phyloP scores from a whole-genome alignment of 2,888 invertebrate genomes.

The Lumbricus terrestris region DNA sequence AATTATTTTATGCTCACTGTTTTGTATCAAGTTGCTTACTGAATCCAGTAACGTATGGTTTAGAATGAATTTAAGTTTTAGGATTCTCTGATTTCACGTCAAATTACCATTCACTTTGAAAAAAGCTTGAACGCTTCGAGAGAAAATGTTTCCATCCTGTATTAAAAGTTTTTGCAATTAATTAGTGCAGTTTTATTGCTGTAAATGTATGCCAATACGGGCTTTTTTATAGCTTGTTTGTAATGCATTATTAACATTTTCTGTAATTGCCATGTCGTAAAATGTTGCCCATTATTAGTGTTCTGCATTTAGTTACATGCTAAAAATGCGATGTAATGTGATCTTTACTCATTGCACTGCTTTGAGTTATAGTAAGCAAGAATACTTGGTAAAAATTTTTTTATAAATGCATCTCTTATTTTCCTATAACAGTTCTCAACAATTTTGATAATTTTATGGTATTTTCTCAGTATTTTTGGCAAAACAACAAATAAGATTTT shows the following conservation, averaged over 20 bases:
- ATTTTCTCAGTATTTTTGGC: not conserved
- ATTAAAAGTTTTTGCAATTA: not conserved
- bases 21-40: too few species aligned
- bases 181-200: not conserved
- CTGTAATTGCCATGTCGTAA: conserved; percentile 3
- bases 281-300: not conserved
- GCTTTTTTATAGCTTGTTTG: not conserved
- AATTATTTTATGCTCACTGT: not conserved
- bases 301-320: not conserved
- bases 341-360: not conserved
- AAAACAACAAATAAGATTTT: not conserved
- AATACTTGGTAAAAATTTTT: not conserved
- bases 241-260: not conserved
- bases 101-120: not conserved
- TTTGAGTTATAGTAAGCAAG: not conserved
- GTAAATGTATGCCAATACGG: not conserved
- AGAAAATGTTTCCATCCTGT: not conserved
- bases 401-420: not conserved
- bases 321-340: not conserved
- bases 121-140: not conserved
- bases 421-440: not conserved
- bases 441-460: not conserved
- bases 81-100: not conserved
- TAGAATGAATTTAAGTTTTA: not conserved
- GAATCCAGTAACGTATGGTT: not conserved